phyloP scores from a whole-genome alignment of 2,888 invertebrate genomes.

The Tineola bisselliella region DNA sequence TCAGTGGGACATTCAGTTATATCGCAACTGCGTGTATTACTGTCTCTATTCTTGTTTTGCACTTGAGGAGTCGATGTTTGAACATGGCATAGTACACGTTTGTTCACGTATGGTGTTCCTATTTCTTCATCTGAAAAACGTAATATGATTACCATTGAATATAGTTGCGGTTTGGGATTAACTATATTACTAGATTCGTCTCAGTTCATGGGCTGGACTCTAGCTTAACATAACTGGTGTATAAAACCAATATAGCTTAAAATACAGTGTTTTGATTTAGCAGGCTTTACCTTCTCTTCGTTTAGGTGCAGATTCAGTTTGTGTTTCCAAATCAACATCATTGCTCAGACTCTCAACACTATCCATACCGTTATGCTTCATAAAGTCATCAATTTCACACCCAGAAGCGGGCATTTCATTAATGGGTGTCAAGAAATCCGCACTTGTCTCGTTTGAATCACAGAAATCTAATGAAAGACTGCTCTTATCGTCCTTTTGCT shows the following conservation, averaged over 20 bases:
- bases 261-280: too few relatives aligned
- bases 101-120: slow-evolving; percentile 37
- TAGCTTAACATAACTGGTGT: too few relatives aligned
- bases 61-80: slow-evolving; percentile 52
- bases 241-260: too few relatives aligned
- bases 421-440: slow-evolving; percentile 60
- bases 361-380: slow-evolving; percentile 53
- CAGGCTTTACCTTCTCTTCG: slow-evolving; percentile 33
- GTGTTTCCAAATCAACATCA: slow-evolving; percentile 54
- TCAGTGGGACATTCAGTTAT: slow-evolving; percentile 19
- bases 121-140: slow-evolving; percentile 31
- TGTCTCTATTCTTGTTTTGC: slow-evolving; percentile 19
- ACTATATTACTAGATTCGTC: too few relatives aligned
- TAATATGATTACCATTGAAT: too few relatives aligned
- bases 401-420: slow-evolving; percentile 62
- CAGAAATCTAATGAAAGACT: slow-evolving; percentile 58
- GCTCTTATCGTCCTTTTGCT: slow-evolving; percentile 50
- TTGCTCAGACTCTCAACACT: slow-evolving; percentile 55
- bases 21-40: slow-evolving; percentile 18
- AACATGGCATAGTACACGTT: slow-evolving; percentile 35
- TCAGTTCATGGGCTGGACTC: too few relatives aligned
- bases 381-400: slow-evolving; percentile 58
- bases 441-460: slow-evolving; percentile 62
- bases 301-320: slow-evolving; percentile 55
- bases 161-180: too few relatives aligned